Evolutionary conservation across 2,888 invertebrate genomes (phyloP).

Genomic region (Cheilosia pagana): DNA sequence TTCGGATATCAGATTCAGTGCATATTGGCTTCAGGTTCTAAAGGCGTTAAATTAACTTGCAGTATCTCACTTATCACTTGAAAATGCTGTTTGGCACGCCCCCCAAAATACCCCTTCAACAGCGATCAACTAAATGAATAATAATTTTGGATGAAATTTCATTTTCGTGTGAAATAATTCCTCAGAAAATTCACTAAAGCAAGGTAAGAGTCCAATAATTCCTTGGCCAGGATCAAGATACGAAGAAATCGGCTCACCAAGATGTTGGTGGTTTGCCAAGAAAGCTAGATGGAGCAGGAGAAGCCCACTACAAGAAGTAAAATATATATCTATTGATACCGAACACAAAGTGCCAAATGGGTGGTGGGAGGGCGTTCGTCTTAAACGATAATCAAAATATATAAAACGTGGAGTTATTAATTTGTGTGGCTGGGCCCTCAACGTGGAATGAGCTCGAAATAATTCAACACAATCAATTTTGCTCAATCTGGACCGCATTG

Average conservation of each 20-base stretch:
- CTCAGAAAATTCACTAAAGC: conserved; percentile 19
- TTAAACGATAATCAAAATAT: conserved; percentile 70
- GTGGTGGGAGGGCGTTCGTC: conserved; percentile 62
- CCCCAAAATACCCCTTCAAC: conserved; percentile 34
- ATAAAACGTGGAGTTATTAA: conserved; percentile 72
- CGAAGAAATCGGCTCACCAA: conserved; percentile 43
- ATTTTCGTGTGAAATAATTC: conserved; percentile 62
- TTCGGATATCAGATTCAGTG: neutral
- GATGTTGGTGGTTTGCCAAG: conserved; percentile 26
- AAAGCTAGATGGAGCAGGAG: conserved; percentile 2
- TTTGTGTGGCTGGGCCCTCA: conserved; percentile 58
- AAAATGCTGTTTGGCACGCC: conserved; percentile 36
- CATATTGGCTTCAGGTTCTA: neutral
- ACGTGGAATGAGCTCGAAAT: conserved; percentile 48
- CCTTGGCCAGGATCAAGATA: conserved; percentile 59
- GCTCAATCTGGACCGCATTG: conserved; percentile 45
- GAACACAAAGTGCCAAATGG: conserved; percentile 51
- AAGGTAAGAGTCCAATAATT: conserved; percentile 63
- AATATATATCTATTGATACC: conserved; percentile 56
- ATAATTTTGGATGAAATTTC: conserved; percentile 46
- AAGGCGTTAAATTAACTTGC: conserved; percentile 32
- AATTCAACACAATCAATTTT: conserved; percentile 63
- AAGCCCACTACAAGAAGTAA: conserved; percentile 39
- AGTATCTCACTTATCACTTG: conserved; percentile 45
- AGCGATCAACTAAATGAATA: conserved; percentile 44